Conservation (phyloP, 2,797 vertebrate genomes). For the Pseudochirops cupreus region DNA sequence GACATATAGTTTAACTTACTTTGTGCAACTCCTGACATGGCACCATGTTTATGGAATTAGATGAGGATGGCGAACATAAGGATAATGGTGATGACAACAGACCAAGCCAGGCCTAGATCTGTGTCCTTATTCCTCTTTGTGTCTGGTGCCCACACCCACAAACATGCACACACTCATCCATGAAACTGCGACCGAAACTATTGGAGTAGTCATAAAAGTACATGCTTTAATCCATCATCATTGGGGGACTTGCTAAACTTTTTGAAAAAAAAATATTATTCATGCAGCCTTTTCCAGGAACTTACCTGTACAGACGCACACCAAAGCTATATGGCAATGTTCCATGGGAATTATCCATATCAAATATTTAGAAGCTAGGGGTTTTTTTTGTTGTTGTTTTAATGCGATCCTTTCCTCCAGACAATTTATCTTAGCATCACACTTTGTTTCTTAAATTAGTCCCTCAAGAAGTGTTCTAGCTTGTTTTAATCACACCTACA, state of each 20-base stretch:
- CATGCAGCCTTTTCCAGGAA: slow-evolving; percentile 5
- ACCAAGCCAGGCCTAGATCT: not conserved
- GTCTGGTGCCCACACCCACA: not conserved
- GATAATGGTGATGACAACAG: not conserved
- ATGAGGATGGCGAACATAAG: not conserved
- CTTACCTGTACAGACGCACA: slow-evolving; percentile 2
- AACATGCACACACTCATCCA: not conserved
- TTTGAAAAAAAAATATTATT: not conserved
- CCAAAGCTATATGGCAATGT: not conserved
- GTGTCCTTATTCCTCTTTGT: not conserved
- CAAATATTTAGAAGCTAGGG: slow-evolving; percentile 21
- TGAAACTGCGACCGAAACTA: not conserved
- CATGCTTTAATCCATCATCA: slow-evolving; percentile 9
- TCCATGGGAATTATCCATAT: not conserved
- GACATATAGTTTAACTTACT: not conserved
- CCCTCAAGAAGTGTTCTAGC: slow-evolving; percentile 3
- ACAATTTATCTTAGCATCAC: slow-evolving; percentile 37
- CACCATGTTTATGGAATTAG: not conserved
- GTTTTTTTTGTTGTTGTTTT: not conserved
- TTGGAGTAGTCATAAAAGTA: slow-evolving; percentile 24
- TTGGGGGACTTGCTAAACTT: slow-evolving; percentile 6
- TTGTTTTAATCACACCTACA: not conserved
- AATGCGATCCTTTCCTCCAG: slow-evolving; percentile 45
- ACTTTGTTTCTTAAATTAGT: slow-evolving; percentile 41
- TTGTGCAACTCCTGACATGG: not conserved